phyloP scores from a whole-genome alignment of 2,797 vertebrate genomes.

The Cercopithecus petaurista region DNA sequence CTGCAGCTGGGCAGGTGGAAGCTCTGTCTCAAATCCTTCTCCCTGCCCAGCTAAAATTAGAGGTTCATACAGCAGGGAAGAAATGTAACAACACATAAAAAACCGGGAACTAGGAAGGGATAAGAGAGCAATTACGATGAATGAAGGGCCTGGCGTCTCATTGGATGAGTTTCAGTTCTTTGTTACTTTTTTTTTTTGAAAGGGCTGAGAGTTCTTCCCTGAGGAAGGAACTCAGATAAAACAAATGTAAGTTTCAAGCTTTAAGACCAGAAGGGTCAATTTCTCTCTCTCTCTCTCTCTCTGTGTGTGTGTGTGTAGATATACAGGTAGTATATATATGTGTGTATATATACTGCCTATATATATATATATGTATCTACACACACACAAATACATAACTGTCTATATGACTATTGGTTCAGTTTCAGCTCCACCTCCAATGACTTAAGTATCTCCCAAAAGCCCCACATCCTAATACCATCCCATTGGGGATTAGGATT shows the following conservation, averaged over 20 bases:
- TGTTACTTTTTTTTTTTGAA: not conserved
- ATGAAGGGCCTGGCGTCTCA: not conserved
- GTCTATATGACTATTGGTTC: not conserved
- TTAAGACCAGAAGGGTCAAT: no score
- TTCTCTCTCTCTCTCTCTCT: no score
- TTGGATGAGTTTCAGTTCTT: not conserved
- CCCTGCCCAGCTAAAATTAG: not conserved
- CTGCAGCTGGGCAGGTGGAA: not conserved
- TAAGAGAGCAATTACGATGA: not conserved
- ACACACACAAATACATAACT: no score
- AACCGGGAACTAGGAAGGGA: not conserved
- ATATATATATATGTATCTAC: no score
- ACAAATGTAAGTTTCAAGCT: no score
- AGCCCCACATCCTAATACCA: not conserved
- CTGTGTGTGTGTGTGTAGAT: no score
- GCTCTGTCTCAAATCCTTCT: not conserved
- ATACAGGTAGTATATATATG: no score
- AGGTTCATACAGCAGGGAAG: not conserved
- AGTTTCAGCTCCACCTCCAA: not conserved
- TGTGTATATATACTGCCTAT: no score
- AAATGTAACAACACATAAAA: not conserved
- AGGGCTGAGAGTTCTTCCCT: no score
- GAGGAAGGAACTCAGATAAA: no score
- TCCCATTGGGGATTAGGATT: not conserved
- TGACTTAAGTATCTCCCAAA: not conserved